phyloP scores from a whole-genome alignment of 2,113 vertebrate genomes.

The Rhynchopsitta pachyrhyncha region DNA sequence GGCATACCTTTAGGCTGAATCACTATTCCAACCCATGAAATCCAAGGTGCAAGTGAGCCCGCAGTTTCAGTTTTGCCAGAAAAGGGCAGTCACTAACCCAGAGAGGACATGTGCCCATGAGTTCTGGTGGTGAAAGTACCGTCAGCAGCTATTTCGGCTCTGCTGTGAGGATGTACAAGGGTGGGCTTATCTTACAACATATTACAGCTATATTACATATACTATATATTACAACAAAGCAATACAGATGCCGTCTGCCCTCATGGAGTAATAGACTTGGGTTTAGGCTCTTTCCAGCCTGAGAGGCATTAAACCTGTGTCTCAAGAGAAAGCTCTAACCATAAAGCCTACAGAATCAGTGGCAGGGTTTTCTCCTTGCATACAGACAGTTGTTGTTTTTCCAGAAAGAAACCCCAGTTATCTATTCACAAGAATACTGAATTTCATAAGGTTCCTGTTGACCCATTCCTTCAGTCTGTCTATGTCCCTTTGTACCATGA shows the following conservation, averaged over 20 bases:
- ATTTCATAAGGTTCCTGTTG: neutral
- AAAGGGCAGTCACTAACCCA: neutral
- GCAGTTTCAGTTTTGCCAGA: neutral
- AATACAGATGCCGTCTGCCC: neutral
- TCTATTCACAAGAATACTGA: neutral
- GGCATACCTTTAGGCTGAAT: neutral
- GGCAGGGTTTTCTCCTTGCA: neutral
- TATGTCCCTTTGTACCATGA: neutral
- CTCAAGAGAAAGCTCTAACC: neutral
- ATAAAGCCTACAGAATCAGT: neutral
- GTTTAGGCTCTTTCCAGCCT: neutral
- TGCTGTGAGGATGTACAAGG: neutral
- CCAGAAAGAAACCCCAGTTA: neutral
- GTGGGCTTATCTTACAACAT: neutral
- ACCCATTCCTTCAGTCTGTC: neutral
- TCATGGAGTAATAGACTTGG: neutral
- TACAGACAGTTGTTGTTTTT: neutral
- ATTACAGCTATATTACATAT: neutral
- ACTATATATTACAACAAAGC: neutral
- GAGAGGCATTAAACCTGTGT: neutral
- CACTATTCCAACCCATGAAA: neutral
- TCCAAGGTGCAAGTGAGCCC: neutral
- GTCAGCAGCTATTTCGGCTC: neutral
- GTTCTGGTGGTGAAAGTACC: neutral
- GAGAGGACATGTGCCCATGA: neutral